Base-by-base conservation (phyloP, 2,113 vertebrate species). In the Prietella phreatophila region DNA sequence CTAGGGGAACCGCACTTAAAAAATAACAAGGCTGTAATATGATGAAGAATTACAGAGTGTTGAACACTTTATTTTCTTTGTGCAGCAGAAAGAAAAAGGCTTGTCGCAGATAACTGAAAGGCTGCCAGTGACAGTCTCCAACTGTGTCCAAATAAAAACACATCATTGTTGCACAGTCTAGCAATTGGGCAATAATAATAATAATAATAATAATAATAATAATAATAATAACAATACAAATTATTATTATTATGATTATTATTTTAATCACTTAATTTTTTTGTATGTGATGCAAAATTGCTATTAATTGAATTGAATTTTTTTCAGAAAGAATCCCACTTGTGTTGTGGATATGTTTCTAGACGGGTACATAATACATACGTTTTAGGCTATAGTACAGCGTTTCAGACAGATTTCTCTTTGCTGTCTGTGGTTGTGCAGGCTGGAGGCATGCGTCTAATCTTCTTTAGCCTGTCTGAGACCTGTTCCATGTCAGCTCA, bases 391-490 rank as follows among this genome's bases (percentile, higher is more conserved):
- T 58, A 36, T 36, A 10, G n/a, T 58, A 36, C 79, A 60, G 30
- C 55, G 25, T 81, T 36, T 36, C 30, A 82, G 80, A 60, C 80
- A 60, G 55, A 82, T 82, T 82, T 82, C 56, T 61, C 56, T 39
- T 42, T 61, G 33, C 33, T 82, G 80, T 30, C 36, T 61, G 55
- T 82, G 33, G 56, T 22, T 56, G 80, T 20, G 79, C 80, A 82
- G 56, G 33, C 56, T 82, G 80, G 80, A 82, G 80, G 80, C 80
- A 27, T 39, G 56, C 10, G n/a, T 82, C 56, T 88, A 90, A 90
- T 90, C 88, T 86, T 63, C 89, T 90, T 91, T 90, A 90, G 87
- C 75, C 89, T 82, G 88, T 90, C 89, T 88, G 86, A 91, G 87
- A 86, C 84, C 85, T 61, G 60, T 69, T 88, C 78, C 88, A 86